Evolutionary conservation across 37 sponge, comb jelly and placozoan species (phyloP).

Genomic region (Ephydatia muelleri): DNA sequence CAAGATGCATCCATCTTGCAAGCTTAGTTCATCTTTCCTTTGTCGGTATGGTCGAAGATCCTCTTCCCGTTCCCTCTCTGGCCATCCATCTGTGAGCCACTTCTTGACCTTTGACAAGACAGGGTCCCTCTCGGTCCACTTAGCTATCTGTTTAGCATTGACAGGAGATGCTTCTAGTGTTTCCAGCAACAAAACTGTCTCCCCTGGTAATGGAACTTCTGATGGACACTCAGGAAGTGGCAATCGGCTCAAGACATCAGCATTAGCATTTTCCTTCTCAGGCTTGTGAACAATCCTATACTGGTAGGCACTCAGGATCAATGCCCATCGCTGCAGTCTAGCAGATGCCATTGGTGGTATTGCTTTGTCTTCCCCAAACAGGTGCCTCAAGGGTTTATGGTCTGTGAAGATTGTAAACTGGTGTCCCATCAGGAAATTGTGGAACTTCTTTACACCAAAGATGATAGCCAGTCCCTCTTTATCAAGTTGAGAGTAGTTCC

Average conservation of each 20-base stretch:
- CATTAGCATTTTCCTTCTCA: constrained; percentile 30
- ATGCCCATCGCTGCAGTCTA: constrained; percentile 42
- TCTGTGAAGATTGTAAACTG: constrained; percentile 23
- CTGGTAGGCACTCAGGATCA: constrained; percentile 36
- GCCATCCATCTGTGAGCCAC: constrained; percentile 9
- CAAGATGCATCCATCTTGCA: constrained; percentile 28
- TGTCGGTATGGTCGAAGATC: constrained; percentile 13
- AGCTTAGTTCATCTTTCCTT: constrained; percentile 27
- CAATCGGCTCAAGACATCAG: constrained; percentile 41
- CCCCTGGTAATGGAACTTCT: constrained; percentile 28
- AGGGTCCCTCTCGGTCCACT: constrained; percentile 43
- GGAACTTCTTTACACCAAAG: constrained; percentile 23
- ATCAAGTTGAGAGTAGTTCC: constrained; percentile 31
- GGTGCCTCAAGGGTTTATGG: constrained; percentile 38
- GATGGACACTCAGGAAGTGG: constrained; percentile 14
- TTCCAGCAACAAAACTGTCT: constrained; percentile 8
- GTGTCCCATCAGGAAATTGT: constrained; percentile 11
- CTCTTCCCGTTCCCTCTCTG: neutral
- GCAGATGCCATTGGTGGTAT: constrained; percentile 49
- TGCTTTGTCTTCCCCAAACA: constrained; percentile 18
- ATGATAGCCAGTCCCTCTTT: constrained; percentile 22
- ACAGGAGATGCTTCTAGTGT: constrained; percentile 13
- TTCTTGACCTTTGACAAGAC: constrained; percentile 13
- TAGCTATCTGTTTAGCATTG: constrained; percentile 12
- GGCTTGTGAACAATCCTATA: constrained; percentile 29